Conservation (phyloP, 2,113 vertebrate genomes). For the Stomatorhinus ivindoensis region DNA sequence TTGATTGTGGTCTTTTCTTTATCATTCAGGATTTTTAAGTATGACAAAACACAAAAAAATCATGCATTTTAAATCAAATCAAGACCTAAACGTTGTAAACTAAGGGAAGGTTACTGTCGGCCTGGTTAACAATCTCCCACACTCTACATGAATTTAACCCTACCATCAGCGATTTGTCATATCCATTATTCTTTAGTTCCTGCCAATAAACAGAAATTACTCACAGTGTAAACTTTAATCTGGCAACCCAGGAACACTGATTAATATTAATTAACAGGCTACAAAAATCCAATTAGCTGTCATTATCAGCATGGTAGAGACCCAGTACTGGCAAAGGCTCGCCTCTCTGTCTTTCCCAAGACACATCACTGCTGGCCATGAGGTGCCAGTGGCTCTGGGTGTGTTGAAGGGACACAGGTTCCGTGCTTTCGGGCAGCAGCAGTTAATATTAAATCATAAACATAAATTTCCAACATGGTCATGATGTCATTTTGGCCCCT, state of each 20-base stretch:
- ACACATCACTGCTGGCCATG: neutral
- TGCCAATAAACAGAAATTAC: neutral
- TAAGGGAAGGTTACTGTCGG: neutral
- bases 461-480: neutral
- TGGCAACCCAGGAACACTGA: neutral
- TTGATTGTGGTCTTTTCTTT: neutral
- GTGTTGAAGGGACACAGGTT: neutral
- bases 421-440: neutral
- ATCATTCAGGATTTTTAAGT: neutral
- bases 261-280: neutral
- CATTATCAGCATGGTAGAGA: neutral
- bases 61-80: neutral
- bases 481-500: neutral
- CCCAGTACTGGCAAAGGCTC: neutral
- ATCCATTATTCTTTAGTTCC: neutral
- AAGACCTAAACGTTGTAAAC: neutral
- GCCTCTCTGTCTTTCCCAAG: neutral
- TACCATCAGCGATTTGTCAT: neutral
- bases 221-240: neutral
- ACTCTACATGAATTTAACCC: neutral
- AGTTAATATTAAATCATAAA: neutral
- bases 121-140: constrained; percentile 15
- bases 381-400: neutral
- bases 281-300: neutral
- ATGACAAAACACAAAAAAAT: neutral